Evolutionary conservation across 1,140 invertebrate genomes (phyloP), one percentile per base, ranked within the genome.

Genomic region (Drosophila sturtevanti): DNA sequence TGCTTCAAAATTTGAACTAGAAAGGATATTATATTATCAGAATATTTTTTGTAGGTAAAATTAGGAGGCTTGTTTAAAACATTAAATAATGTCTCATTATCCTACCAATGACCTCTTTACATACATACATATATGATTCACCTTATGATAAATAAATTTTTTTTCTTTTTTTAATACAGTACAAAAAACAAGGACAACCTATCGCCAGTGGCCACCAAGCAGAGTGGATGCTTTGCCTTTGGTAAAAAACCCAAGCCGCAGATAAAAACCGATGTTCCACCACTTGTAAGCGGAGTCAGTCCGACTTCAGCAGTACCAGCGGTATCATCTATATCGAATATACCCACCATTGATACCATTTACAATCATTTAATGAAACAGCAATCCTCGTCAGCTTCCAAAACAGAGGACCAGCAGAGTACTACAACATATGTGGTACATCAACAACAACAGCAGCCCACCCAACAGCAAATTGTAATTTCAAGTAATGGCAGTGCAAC

Each of bases 121-220:
- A n/a, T n/a, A n/a, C n/a, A n/a, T n/a, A n/a, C n/a, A n/a, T n/a
- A n/a, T n/a, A n/a, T n/a, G n/a, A n/a, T n/a, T n/a, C n/a, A n/a
- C n/a, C n/a, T n/a, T n/a, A n/a, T n/a, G n/a, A n/a, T n/a, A n/a
- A n/a, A n/a, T n/a, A n/a, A n/a, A n/a, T n/a, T n/a, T 61, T 68
- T 12, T 24, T n/a, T 21, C 6, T 11, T n/a, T 3, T n/a, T 34
- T 68, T n/a, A n/a, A 6, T 67, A 0, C 27, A 87, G 84, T 62
- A 87, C 84, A 2, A 87, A 87, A 51, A 87, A 87, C 60, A 87
- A 84, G 73, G 84, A 87, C 21, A 91, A 91, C 44, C 59, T 91
- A 10, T 87, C 90, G 7, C 90, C 89, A 10, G 90, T 91, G 14
- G 90, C 87, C 9, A 90, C 90, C 12, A 91, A 91, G 41, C 90